A percentile compares a stretch with the other conserved stretches of the same genome.
Evolutionary conservation across 2,888 invertebrate species (phyloP).

Genomic region (Miltochrista miniata): DNA sequence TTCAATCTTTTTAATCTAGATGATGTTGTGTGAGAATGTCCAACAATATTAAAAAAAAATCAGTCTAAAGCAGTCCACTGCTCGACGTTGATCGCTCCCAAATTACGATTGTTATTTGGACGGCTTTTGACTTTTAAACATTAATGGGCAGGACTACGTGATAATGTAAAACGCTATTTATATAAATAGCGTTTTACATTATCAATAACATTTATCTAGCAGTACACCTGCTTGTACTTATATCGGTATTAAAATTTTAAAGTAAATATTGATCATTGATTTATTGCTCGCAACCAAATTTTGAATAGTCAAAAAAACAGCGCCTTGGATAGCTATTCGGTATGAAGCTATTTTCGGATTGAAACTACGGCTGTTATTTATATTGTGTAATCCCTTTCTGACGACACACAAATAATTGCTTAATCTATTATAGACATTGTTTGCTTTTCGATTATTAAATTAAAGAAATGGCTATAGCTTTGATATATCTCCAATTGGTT

Average conservation of each 20-base stretch:
- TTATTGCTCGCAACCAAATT: background rate
- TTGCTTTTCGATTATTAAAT: too few relatives aligned
- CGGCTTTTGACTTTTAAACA: too few relatives aligned
- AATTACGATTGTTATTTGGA: too few relatives aligned
- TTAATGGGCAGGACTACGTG: background rate
- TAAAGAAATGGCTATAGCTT: too few relatives aligned
- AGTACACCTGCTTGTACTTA: background rate
- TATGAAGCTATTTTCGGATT: background rate
- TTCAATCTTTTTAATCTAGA: too few relatives aligned
- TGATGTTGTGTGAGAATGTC: too few relatives aligned
- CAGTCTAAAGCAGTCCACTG: too few relatives aligned
- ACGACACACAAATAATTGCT: background rate
- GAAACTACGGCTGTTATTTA: background rate
- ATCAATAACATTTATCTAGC: background rate
- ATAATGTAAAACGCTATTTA: too few relatives aligned
- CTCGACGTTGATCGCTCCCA: too few relatives aligned
- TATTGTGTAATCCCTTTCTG: background rate
- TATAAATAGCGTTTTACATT: background rate
- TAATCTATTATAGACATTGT: too few relatives aligned
- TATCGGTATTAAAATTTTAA: background rate
- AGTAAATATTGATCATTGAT: background rate
- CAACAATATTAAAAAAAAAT: too few relatives aligned
- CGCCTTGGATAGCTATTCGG: background rate
- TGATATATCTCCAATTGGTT: too few relatives aligned
- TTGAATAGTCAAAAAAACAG: background rate